These are phyloP conservation scores for Apodemus agrarius DNA, from an alignment of 2,797 vertebrate genomes.

Conservation along the genomic window DNA sequence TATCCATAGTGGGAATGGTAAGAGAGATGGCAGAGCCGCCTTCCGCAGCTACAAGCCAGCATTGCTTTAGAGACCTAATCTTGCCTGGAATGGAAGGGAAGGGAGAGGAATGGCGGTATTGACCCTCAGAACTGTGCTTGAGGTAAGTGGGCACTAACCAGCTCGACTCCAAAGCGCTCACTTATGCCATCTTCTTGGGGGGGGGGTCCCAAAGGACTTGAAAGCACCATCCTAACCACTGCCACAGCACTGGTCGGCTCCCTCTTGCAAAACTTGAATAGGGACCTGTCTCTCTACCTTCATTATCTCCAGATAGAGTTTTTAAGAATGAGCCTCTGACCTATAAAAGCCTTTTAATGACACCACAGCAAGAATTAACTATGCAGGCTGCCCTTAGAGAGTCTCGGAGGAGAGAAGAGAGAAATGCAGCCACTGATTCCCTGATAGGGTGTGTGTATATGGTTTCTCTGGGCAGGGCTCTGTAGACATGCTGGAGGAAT, in stretches of 20 bases:
- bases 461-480: neutral
- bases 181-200: neutral
- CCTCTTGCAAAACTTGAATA: neutral
- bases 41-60: neutral
- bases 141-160: neutral
- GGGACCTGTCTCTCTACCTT: neutral
- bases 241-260: neutral
- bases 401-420: neutral
- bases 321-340: neutral
- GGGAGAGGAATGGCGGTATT: neutral
- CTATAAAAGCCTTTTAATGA: neutral
- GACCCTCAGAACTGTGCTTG: neutral
- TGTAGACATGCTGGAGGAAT: neutral
- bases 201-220: neutral
- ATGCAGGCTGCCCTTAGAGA: neutral
- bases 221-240: neutral
- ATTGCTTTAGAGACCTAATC: neutral
- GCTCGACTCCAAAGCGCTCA: neutral
- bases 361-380: neutral
- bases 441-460: neutral
- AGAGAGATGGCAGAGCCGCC: neutral
- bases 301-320: neutral
- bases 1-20: neutral
- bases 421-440: neutral
- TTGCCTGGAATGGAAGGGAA: neutral